phyloP scores from a whole-genome alignment of 2,113 vertebrate genomes.

The Azemiops feae region DNA sequence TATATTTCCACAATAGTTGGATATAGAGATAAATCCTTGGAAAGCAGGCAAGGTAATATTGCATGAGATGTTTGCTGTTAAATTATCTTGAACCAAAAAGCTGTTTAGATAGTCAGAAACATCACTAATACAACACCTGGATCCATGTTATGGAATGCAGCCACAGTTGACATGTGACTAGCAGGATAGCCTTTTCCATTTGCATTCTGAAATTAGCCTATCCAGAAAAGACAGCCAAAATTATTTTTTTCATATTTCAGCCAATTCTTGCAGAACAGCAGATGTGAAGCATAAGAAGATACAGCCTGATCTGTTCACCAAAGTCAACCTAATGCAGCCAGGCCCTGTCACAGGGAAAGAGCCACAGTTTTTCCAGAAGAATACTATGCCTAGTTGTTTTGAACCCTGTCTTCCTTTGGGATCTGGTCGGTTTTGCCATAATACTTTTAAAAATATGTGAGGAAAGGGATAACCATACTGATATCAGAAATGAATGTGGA shows the following conservation, averaged over 20 bases:
- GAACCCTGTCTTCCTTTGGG: constrained; percentile 31
- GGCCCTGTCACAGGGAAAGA: constrained; percentile 53
- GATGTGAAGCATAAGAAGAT: neutral
- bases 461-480: neutral
- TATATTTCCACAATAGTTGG: neutral
- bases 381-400: constrained; percentile 43
- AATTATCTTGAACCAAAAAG: neutral
- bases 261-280: constrained; percentile 25
- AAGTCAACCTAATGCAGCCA: constrained; percentile 26
- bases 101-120: neutral
- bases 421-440: constrained; percentile 57
- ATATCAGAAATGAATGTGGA: neutral
- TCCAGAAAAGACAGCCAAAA: neutral
- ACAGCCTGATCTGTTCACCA: constrained; percentile 48
- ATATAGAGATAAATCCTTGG: neutral
- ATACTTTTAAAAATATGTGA: constrained; percentile 70
- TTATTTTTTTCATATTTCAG: neutral
- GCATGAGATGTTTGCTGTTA: neutral
- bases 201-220: neutral
- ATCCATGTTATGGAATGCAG: neutral
- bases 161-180: neutral
- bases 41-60: neutral
- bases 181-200: too few relatives aligned
- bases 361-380: constrained; percentile 27
- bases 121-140: neutral